phyloP scores from a whole-genome alignment of 2,797 vertebrate genomes.

The Glyptemys insculpta region DNA sequence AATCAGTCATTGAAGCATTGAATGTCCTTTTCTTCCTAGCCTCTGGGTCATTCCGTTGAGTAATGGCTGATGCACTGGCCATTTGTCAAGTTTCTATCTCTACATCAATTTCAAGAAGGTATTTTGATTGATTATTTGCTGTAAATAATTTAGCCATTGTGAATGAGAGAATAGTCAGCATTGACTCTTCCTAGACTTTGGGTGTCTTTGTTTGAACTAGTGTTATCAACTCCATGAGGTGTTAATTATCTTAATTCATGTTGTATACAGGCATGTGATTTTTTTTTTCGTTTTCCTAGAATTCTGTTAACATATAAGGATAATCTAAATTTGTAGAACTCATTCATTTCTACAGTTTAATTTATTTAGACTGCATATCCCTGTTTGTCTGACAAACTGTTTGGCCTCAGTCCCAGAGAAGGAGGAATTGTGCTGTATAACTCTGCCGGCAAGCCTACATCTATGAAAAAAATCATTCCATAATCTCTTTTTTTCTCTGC shows the following conservation, averaged over 20 bases:
- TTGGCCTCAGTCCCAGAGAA: not conserved
- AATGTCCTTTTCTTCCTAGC: not conserved
- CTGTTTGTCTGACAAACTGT: not conserved
- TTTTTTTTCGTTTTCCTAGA: not conserved
- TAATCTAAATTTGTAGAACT: not conserved
- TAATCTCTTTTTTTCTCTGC: too few species aligned
- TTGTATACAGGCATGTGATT: rapidly evolving
- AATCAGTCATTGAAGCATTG: constrained; percentile 1
- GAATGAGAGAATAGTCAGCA: not conserved
- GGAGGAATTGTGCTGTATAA: not conserved
- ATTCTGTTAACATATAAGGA: not conserved
- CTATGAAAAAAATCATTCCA: too few species aligned
- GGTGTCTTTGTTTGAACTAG: not conserved
- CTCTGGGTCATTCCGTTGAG: not conserved
- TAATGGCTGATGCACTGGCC: not conserved
- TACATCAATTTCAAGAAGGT: not conserved
- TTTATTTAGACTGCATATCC: not conserved
- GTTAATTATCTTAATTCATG: not conserved
- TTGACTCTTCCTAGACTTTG: not conserved
- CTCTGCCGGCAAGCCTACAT: too few species aligned
- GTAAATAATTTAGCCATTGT: constrained; percentile 11
- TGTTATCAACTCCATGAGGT: not conserved
- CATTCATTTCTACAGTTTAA: not conserved
- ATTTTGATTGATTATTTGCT: constrained; percentile 2
- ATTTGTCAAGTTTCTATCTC: not conserved